Conservation (phyloP, 2,113 vertebrate species). For the Oreamnos americanus region DNA sequence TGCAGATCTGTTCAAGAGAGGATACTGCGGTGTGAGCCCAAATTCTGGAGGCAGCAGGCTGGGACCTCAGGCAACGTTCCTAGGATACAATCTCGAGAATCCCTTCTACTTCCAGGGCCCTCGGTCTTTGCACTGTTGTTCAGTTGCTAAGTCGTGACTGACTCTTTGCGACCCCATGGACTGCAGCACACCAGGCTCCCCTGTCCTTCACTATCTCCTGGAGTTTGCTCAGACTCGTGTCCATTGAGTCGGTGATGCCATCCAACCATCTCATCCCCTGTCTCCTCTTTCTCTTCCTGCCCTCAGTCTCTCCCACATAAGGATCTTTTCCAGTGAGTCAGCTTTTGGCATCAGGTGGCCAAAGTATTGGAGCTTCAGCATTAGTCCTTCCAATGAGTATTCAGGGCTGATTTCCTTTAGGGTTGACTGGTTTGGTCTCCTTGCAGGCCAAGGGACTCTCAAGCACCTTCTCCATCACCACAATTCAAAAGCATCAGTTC, state of each 20-base stretch:
- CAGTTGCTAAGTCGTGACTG: not conserved
- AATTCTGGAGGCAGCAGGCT: not conserved
- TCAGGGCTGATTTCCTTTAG: not conserved
- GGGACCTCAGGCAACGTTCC: not conserved
- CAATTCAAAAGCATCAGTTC: not conserved
- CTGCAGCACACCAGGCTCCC: not conserved
- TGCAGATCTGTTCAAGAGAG: not conserved
- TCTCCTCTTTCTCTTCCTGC: not conserved
- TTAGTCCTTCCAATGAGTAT: not conserved
- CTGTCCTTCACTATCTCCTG: not conserved
- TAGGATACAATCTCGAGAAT: accelerated
- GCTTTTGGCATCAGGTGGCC: not conserved
- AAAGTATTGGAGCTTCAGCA: not conserved
- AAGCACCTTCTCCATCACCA: not conserved
- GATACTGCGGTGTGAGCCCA: not conserved
- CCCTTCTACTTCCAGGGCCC: accelerated
- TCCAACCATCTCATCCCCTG: not conserved
- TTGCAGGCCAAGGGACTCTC: not conserved
- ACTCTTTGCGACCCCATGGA: not conserved
- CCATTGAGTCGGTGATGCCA: not conserved
- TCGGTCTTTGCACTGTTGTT: not conserved
- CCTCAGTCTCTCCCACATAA: not conserved
- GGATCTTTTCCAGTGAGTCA: not conserved
- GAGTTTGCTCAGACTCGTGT: not conserved
- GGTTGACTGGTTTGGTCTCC: not conserved